A percentile compares a stretch with the other conserved stretches of the same genome.
Conservation (phyloP, 1,140 invertebrate species). For the Zaprionus tsacasi region DNA sequence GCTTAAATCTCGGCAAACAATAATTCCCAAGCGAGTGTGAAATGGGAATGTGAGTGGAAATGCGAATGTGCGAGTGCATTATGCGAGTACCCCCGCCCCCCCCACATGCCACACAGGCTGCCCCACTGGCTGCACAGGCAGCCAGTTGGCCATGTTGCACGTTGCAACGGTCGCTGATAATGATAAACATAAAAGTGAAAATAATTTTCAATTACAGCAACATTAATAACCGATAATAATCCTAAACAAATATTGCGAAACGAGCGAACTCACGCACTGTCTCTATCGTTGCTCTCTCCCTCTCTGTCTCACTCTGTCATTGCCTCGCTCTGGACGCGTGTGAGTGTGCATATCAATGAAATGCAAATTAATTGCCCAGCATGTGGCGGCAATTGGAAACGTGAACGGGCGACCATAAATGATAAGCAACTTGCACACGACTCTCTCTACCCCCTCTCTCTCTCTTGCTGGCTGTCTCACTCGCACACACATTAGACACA, state of each 20-base stretch:
- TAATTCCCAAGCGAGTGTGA: slow-evolving; percentile 73
- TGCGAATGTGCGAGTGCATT: slow-evolving; percentile 28
- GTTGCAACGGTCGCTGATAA: slow-evolving; percentile 67
- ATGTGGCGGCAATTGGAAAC: slow-evolving; percentile 62
- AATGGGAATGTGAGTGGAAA: slow-evolving; percentile 49
- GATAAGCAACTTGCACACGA: slow-evolving; percentile 38
- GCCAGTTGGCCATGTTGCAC: slow-evolving; percentile 16
- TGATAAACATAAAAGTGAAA: slow-evolving; percentile 82
- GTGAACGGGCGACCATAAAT: slow-evolving; percentile 55
- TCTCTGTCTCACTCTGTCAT: background rate
- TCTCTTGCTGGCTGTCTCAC: background rate
- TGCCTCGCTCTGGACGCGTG: slow-evolving; percentile 18
- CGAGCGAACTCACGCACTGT: background rate
- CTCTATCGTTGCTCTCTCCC: slow-evolving; percentile 12
- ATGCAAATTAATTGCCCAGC: slow-evolving; percentile 80
- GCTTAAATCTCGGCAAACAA: slow-evolving; percentile 78
- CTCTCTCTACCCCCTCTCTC: background rate
- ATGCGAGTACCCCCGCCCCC: slow-evolving; percentile 14
- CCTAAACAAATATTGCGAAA: slow-evolving; percentile 75
- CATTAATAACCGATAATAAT: slow-evolving; percentile 83
- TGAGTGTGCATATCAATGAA: slow-evolving; percentile 78
- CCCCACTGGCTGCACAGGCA: background rate
- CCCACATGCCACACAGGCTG: background rate
- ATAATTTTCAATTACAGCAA: slow-evolving; percentile 83
- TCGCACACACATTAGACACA: slow-evolving; percentile 19